Evolutionary conservation across 1,140 invertebrate species (phyloP).

Genomic region (Laupala kohalensis): DNA sequence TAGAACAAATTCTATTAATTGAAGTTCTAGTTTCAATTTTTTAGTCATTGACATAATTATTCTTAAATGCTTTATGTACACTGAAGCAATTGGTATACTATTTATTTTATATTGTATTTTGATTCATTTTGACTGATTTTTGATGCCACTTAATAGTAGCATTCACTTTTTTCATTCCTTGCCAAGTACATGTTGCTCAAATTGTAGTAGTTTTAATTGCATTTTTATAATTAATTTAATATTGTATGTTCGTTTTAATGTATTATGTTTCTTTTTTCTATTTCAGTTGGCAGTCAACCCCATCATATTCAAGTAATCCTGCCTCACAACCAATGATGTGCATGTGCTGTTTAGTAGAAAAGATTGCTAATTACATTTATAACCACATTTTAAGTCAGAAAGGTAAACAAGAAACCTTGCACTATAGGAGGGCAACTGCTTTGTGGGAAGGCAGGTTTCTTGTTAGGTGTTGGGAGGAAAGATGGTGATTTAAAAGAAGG

Average conservation of each 20-base stretch:
- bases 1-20: too few relatives aligned
- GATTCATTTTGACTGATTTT: background rate
- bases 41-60: too few relatives aligned
- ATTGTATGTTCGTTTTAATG: background rate
- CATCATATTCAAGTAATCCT: constrained; percentile 11
- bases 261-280: background rate
- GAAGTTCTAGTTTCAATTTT: too few relatives aligned
- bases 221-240: background rate
- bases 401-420: background rate
- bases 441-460: background rate
- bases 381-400: background rate
- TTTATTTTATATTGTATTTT: background rate
- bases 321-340: constrained; percentile 11
- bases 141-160: background rate
- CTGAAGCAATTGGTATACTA: background rate
- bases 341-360: constrained; percentile 1
- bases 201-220: too few relatives aligned
- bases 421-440: background rate
- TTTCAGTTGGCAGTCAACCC: constrained; percentile 5
- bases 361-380: background rate
- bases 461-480: background rate
- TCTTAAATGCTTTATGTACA: too few relatives aligned
- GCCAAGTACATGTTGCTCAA: too few relatives aligned
- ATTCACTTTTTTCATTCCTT: too few relatives aligned
- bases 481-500: background rate